Conservation (phyloP, 1,140 invertebrate genomes). For the Stegodyphus mimosarum region DNA sequence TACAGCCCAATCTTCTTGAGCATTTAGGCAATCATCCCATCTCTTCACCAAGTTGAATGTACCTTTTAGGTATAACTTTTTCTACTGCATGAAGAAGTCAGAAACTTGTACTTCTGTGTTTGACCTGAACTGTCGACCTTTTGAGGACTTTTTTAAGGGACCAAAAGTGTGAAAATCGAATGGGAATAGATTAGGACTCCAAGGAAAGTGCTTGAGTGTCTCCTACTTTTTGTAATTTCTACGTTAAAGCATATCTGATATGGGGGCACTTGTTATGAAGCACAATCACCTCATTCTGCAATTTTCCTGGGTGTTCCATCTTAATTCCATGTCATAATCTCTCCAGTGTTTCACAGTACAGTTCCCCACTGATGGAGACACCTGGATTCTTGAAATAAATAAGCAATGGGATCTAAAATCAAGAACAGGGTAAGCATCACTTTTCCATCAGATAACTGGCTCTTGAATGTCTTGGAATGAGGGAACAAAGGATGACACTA, state of each 20-base stretch:
- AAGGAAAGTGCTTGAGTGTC: no score
- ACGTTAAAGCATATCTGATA: neutral
- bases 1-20: neutral
- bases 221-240: neutral
- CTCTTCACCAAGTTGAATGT: neutral
- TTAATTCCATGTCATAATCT: neutral
- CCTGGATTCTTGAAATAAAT: slow-evolving; percentile 1
- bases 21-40: neutral
- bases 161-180: neutral
- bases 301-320: neutral
- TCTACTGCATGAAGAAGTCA: neutral
- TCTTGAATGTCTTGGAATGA: neutral
- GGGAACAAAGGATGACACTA: neutral
- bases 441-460: neutral
- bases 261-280: neutral
- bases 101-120: neutral
- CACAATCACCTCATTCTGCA: neutral
- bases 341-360: neutral
- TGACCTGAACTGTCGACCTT: neutral
- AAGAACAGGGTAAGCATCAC: neutral
- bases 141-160: neutral
- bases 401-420: neutral
- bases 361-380: neutral
- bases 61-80: neutral
- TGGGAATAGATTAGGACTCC: neutral